Percentiles rank a stretch among this genome's conserved stretches.
These are phyloP conservation scores for Papilio polytes DNA, from an alignment of 1,140 invertebrate species.

Conservation along the genomic window DNA sequence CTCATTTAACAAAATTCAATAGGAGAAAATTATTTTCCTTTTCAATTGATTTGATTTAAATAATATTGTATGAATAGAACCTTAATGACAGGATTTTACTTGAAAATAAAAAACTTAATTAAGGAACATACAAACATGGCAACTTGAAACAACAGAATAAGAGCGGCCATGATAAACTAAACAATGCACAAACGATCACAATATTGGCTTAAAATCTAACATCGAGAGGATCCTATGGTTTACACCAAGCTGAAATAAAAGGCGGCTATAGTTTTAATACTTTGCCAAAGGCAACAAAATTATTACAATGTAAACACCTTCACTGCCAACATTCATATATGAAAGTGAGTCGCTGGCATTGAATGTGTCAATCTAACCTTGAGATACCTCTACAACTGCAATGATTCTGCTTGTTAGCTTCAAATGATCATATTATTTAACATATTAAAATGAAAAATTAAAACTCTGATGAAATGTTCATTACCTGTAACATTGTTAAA, in stretches of 20 bases:
- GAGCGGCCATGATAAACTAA: not conserved
- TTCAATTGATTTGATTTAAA: slow-evolving; percentile 41
- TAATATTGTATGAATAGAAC: slow-evolving; percentile 52
- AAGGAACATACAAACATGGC: slow-evolving; percentile 68
- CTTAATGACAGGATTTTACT: slow-evolving; percentile 80
- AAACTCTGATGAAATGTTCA: not conserved
- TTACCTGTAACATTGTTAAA: slow-evolving; percentile 24
- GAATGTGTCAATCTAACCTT: slow-evolving; percentile 5
- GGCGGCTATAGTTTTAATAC: slow-evolving; percentile 8
- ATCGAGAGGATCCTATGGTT: slow-evolving; percentile 8
- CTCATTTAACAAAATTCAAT: slow-evolving; percentile 42
- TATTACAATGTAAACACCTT: not conserved
- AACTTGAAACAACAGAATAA: slow-evolving; percentile 40
- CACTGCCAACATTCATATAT: not conserved
- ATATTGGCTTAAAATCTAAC: slow-evolving; percentile 15
- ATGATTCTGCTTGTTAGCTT: not conserved
- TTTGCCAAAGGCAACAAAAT: not conserved
- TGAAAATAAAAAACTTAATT: slow-evolving; percentile 79
- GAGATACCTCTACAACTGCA: slow-evolving; percentile 3
- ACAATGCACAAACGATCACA: slow-evolving; percentile 13
- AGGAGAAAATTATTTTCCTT: slow-evolving; percentile 44
- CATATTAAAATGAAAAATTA: slow-evolving; percentile 23
- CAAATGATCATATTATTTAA: not conserved
- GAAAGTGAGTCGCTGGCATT: not conserved
- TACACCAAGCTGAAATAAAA: slow-evolving; percentile 19